phyloP scores from a whole-genome alignment of 2,797 vertebrate species.

The Sebastes steindachneri region DNA sequence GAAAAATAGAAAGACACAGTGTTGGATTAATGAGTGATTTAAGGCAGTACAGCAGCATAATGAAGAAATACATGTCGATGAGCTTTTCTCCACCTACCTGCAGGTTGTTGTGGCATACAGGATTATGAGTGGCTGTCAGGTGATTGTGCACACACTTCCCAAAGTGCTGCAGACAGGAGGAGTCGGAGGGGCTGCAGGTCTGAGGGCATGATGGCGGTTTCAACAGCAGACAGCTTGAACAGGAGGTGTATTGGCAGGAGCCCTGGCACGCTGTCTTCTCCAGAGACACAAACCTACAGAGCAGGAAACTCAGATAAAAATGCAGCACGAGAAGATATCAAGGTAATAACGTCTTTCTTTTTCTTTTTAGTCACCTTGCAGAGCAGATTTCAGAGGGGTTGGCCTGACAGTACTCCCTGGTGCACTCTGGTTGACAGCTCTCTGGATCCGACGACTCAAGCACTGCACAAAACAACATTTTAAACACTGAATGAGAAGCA shows the following conservation, averaged over 20 bases:
- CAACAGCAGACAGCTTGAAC: constrained; percentile 78
- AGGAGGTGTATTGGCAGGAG: constrained; percentile 82
- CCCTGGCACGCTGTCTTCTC: constrained; percentile 71
- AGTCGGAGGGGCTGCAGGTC: constrained; percentile 65
- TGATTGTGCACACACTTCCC: constrained; percentile 77
- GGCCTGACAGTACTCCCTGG: constrained; percentile 75
- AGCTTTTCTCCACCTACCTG: constrained; percentile 60
- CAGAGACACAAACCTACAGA: constrained; percentile 67
- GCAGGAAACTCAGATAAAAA: background rate
- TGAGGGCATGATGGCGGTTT: constrained; percentile 70
- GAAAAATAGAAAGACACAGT: background rate
- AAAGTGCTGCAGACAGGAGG: constrained; percentile 72
- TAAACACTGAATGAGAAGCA: background rate
- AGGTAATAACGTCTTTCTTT: background rate
- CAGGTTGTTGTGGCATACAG: constrained; percentile 67
- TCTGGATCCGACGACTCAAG: constrained; percentile 64
- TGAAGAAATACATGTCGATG: background rate
- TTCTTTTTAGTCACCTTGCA: constrained; percentile 63
- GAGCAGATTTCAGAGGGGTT: constrained; percentile 78
- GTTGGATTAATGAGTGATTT: background rate
- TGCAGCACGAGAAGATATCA: background rate
- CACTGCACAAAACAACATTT: constrained; percentile 56
- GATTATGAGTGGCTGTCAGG: constrained; percentile 41
- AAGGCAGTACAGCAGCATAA: background rate
- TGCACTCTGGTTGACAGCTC: constrained; percentile 77